Evolutionary conservation across 2,113 vertebrate genomes (phyloP), one percentile per base, ranked within the genome.

Genomic region (Drymodes brunneopygia): DNA sequence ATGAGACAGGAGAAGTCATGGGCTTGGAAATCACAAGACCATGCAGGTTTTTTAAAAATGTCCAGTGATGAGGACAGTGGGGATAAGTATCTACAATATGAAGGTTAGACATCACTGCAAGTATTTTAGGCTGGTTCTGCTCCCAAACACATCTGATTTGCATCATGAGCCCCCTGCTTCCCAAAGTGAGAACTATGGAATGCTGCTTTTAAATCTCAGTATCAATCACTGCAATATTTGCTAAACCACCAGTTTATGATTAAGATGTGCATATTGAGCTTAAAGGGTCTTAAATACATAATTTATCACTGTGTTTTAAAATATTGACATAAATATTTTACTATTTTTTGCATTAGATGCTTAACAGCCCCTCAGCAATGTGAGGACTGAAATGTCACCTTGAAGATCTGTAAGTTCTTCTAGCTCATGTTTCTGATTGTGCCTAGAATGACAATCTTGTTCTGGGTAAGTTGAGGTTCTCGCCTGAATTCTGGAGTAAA

Each of bases 261-360:
- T 83, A 82, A 77, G 64, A 81, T 64, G 18, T 56, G 47, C 69
- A 50, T 72, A 69, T 77, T 81, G 51, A 92, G n/a, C 15, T 90
- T 82, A 70, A 66, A 28, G 9, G 14, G n/a, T 71, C 51, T 61
- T 82, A 83, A 85, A 92, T 90, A 18, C 42, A 77, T 92, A 88
- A 92, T 94, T 92, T 65, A 81, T 69, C 11, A 44, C 7, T 58
- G 14, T 35, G 11, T 65, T 93, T 88, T 82, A 54, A 86, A 82
- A 88, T 74, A 25, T 24, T 53, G 31, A 66, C 67, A 86, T 90
- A 62, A 88, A 92, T 92, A 91, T 93, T 92, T 86, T 64, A 88
- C 38, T 66, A 7, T 57, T 82, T 88, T 77, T 35, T 65, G 11
- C 42, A 48, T 69, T 56, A 79, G 31, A 79, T 75, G 10, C 19